A percentile compares a stretch with the other conserved stretches of the same genome.
These are phyloP conservation scores for Gobius niger DNA, from an alignment of 2,113 vertebrate species.

Conservation along the genomic window DNA sequence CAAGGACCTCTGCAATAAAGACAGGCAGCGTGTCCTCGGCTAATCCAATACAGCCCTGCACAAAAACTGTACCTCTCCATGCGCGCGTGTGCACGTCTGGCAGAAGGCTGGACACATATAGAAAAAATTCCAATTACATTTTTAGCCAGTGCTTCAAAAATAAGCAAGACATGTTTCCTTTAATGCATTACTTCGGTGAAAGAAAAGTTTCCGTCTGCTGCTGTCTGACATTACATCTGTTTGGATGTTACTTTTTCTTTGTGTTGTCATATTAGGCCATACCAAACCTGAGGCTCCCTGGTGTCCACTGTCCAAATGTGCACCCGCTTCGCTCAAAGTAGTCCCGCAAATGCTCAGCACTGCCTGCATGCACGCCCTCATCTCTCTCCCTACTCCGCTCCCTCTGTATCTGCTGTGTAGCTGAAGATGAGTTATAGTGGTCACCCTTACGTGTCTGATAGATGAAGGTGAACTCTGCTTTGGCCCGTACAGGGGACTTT, in stretches of 20 bases:
- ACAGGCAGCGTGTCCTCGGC: slow-evolving; percentile 66
- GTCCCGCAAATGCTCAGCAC: neutral
- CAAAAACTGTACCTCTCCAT: slow-evolving; percentile 22
- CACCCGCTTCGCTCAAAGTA: neutral
- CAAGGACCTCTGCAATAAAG: slow-evolving; percentile 68
- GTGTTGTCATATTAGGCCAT: neutral
- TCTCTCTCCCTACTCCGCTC: slow-evolving; percentile 24
- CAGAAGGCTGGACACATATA: neutral
- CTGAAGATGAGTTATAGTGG: slow-evolving; percentile 75
- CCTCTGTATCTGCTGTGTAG: slow-evolving; percentile 58
- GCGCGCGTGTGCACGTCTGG: slow-evolving; percentile 8
- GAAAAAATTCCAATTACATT: too few relatives aligned
- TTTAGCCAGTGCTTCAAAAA: too few relatives aligned
- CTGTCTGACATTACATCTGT: too few relatives aligned
- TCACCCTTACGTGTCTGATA: slow-evolving; percentile 66
- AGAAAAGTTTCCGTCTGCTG: too few relatives aligned
- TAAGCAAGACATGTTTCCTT: too few relatives aligned
- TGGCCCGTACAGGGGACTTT: slow-evolving; percentile 62
- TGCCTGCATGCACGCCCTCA: neutral
- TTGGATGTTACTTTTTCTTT: neutral
- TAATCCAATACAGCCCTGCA: slow-evolving; percentile 64
- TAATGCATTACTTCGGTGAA: too few relatives aligned
- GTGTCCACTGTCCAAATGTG: neutral
- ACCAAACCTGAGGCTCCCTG: too few relatives aligned
- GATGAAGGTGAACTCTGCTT: slow-evolving; percentile 74